Conservation (phyloP, 2,888 invertebrate species). For the Pyrrhia umbra region DNA sequence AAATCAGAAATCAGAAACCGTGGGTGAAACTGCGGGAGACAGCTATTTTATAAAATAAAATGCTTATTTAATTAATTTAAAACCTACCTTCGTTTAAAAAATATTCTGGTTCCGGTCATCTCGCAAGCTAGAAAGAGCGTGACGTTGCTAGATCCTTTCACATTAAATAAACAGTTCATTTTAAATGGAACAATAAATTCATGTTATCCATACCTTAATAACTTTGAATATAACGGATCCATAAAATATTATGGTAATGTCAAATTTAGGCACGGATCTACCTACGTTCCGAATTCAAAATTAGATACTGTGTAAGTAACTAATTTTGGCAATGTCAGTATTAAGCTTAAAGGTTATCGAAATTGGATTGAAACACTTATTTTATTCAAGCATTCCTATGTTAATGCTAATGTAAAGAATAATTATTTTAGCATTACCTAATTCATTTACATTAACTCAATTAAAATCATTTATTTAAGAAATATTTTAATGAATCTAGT, state of each 20-base stretch:
- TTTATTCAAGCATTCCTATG: background rate
- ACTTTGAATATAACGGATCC: slow-evolving; percentile 43
- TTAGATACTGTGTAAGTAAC: background rate
- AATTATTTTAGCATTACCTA: background rate
- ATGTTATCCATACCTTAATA: slow-evolving; percentile 29
- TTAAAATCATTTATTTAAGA: background rate
- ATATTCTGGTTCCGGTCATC: slow-evolving; percentile 5
- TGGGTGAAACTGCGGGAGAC: no score
- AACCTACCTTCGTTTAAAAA: slow-evolving; percentile 4
- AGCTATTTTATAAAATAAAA: slow-evolving; percentile 9
- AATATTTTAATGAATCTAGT: slow-evolving; percentile 23
- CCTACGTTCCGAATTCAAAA: background rate
- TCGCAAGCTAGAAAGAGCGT: slow-evolving; percentile 10
- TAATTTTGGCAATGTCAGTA: background rate
- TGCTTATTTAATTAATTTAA: background rate
- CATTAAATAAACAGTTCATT: slow-evolving; percentile 2
- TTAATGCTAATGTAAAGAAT: background rate
- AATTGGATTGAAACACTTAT: no score
- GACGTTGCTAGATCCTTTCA: slow-evolving; percentile 7
- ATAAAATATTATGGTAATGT: slow-evolving; percentile 38
- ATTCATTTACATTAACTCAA: background rate
- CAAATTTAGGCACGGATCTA: slow-evolving; percentile 9
- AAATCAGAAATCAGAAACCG: no score
- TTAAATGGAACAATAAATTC: slow-evolving; percentile 29
- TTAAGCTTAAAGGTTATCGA: no score